Conservation (phyloP, 2,797 vertebrate species). For the Huso huso region DNA sequence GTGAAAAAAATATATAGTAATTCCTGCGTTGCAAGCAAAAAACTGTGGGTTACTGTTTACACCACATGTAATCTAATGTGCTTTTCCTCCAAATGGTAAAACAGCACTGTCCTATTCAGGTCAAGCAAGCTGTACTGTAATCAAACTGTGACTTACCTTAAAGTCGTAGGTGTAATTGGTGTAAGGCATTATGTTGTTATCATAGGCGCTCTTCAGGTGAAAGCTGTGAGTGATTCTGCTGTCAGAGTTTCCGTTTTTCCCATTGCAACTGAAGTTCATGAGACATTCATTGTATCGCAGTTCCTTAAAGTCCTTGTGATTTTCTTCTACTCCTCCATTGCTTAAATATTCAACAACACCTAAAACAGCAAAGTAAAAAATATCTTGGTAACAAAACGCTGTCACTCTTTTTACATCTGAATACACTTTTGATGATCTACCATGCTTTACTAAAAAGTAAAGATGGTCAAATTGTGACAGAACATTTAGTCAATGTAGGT, state of each 20-base stretch:
- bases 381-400: not conserved
- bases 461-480: no score
- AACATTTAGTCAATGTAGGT: no score
- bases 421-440: not conserved
- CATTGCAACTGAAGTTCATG: constrained; percentile 92
- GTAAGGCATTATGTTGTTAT: constrained; percentile 95
- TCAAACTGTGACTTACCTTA: constrained; percentile 58
- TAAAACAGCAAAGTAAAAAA: constrained; percentile 31
- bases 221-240: constrained; percentile 93
- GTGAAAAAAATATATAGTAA: no score
- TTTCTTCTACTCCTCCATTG: constrained; percentile 88
- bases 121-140: not conserved
- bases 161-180: constrained; percentile 99
- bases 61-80: not conserved
- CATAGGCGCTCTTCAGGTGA: constrained; percentile 93
- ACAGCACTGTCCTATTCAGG: not conserved
- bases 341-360: constrained; percentile 96
- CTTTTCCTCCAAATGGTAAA: not conserved
- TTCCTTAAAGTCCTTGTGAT: constrained; percentile 98
- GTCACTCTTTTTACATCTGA: not conserved
- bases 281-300: constrained; percentile 91
- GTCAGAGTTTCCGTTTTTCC: constrained; percentile 80
- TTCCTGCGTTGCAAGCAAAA: no score
- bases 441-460: no score
- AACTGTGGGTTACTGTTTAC: no score